Percentiles rank a stretch among this genome's conserved stretches.
phyloP scores from a whole-genome alignment of 1,140 invertebrate genomes.

The Homarus americanus region DNA sequence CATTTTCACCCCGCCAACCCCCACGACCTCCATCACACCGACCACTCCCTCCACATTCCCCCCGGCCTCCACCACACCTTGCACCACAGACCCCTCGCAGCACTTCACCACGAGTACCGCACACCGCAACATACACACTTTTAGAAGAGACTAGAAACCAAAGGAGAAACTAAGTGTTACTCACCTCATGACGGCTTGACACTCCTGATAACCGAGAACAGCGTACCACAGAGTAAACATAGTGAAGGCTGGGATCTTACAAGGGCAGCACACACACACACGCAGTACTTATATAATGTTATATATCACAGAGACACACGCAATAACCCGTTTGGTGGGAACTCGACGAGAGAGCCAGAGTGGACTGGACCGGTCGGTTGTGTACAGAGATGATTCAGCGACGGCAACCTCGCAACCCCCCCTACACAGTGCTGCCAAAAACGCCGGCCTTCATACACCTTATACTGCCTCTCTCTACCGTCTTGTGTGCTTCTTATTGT shows the following conservation, averaged over 20 bases:
- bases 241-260: neutral
- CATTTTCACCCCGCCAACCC: too few species aligned
- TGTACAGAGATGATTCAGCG: too few species aligned
- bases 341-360: too few species aligned
- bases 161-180: neutral
- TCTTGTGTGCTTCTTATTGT: too few species aligned
- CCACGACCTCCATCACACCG: neutral
- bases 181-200: constrained; percentile 35
- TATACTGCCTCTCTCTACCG: too few species aligned
- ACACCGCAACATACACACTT: neutral
- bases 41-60: neutral
- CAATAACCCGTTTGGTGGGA: too few species aligned
- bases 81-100: neutral
- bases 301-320: neutral
- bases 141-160: neutral
- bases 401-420: too few species aligned
- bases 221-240: constrained; percentile 57
- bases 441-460: too few species aligned
- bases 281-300: neutral
- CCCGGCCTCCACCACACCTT: neutral
- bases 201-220: constrained; percentile 35
- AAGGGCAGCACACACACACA: neutral
- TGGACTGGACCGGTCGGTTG: too few species aligned
- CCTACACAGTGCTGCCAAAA: too few species aligned
- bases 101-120: neutral